phyloP scores from a whole-genome alignment of 2,797 vertebrate species.

The Sebastes itinus region DNA sequence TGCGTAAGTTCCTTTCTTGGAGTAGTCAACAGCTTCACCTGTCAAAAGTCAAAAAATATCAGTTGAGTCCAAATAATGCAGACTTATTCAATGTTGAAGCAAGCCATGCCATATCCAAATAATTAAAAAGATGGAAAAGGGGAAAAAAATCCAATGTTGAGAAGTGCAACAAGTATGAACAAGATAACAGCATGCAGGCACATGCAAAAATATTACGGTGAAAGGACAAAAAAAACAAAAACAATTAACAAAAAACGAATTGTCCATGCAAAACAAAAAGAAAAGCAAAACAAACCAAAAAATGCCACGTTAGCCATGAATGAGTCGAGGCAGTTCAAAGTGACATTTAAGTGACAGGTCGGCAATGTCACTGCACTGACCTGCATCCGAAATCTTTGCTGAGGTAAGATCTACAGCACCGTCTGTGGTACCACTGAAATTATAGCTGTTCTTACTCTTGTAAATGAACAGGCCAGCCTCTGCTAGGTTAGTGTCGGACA shows the following conservation, averaged over 20 bases:
- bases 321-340: conserved; percentile 87
- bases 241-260: conserved; percentile 46
- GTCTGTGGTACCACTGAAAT: conserved; percentile 91
- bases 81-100: conserved; percentile 57
- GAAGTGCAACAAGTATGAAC: conserved; percentile 78
- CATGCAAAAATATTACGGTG: conserved; percentile 83
- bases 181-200: conserved; percentile 88
- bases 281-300: conserved; percentile 55
- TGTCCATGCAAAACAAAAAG: conserved; percentile 79
- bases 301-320: conserved; percentile 77
- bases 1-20: conserved; percentile 92
- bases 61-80: conserved; percentile 84
- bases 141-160: conserved; percentile 74
- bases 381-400: conserved; percentile 93
- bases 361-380: conserved; percentile 93
- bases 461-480: conserved; percentile 96
- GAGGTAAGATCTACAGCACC: conserved; percentile 98
- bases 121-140: conserved; percentile 76
- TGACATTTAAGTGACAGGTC: conserved; percentile 92
- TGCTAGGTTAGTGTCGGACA: conserved; percentile 98
- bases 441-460: conserved; percentile 98
- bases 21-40: conserved; percentile 99
- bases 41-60: conserved; percentile 92
- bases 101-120: conserved; percentile 83
- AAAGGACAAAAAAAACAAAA: conserved; percentile 58